A percentile compares a stretch with the other conserved stretches of the same genome.
Evolutionary conservation across 2,888 invertebrate species (phyloP).

Genomic region (Melanargia galathea): DNA sequence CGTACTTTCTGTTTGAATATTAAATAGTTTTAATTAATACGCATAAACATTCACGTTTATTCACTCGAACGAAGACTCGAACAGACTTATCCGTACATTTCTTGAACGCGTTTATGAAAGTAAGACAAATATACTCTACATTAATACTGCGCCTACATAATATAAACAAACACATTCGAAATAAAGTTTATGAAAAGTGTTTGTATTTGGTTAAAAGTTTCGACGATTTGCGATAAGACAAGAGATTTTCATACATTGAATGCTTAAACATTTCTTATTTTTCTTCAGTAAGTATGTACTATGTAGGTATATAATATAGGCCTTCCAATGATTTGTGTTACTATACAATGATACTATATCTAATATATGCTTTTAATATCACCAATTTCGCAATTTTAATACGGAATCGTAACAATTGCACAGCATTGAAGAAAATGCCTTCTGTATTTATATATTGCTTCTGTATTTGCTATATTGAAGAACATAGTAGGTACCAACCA

Average conservation of each 20-base stretch:
- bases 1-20: conserved; percentile 75
- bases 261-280: neutral
- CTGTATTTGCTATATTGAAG: too few species aligned
- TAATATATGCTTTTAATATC: too few species aligned
- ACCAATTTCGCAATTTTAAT: too few species aligned
- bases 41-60: conserved; percentile 66
- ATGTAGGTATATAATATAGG: too few species aligned
- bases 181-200: neutral
- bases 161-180: neutral
- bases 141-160: neutral
- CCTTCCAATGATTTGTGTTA: too few species aligned
- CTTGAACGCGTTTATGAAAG: conserved; percentile 17
- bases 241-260: neutral
- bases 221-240: neutral
- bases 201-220: neutral
- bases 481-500: too few species aligned
- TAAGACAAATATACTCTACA: conserved; percentile 6
- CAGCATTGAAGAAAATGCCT: too few species aligned
- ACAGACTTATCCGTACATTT: conserved; percentile 30
- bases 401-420: too few species aligned
- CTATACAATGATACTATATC: too few species aligned
- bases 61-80: conserved; percentile 46
- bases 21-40: conserved; percentile 81
- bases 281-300: too few species aligned
- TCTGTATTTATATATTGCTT: too few species aligned